Conservation (phyloP, 1,140 invertebrate species). For the Cotesia glomerata region DNA sequence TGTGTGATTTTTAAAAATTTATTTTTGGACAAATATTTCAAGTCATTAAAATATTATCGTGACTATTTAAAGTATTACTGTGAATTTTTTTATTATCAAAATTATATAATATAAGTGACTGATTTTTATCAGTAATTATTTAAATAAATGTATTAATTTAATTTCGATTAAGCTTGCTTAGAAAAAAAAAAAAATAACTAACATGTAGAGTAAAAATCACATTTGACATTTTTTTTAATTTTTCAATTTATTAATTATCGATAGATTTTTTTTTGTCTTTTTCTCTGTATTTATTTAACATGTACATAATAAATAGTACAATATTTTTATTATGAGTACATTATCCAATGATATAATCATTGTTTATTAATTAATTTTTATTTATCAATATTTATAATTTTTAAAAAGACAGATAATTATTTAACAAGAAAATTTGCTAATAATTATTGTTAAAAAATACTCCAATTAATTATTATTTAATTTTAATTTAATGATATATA, state of each 20-base stretch:
- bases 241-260: background rate
- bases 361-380: constrained; percentile 35
- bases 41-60: too few species aligned
- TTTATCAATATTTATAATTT: background rate
- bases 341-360: background rate
- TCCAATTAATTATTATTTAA: constrained; percentile 32
- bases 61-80: too few species aligned
- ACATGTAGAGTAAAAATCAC: too few species aligned
- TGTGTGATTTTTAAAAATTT: background rate
- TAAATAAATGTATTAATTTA: too few species aligned
- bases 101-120: too few species aligned
- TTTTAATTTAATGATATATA: constrained; percentile 1
- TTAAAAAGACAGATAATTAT: constrained; percentile 22
- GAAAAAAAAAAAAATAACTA: too few species aligned
- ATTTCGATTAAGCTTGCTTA: too few species aligned
- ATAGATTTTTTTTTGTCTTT: background rate
- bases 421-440: too few species aligned
- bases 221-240: background rate
- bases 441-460: background rate
- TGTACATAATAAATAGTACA: constrained; percentile 19
- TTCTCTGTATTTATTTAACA: background rate
- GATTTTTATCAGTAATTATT: too few species aligned
- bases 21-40: too few species aligned
- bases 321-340: constrained; percentile 6
- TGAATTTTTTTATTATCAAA: too few species aligned